Conservation (phyloP, 2,113 vertebrate genomes). For the Nyctibius bracteatus region DNA sequence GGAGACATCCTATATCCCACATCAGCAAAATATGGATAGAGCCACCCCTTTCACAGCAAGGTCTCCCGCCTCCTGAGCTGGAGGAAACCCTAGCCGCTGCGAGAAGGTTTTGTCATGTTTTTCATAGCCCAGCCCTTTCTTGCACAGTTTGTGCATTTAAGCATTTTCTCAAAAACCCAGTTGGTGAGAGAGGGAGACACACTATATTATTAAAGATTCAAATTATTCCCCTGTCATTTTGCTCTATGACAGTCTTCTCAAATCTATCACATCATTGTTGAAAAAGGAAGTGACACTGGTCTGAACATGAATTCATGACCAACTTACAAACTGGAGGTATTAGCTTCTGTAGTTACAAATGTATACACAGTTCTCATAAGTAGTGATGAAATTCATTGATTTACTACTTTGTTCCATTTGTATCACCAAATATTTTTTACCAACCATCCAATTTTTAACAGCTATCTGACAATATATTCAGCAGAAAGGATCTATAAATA, state of each 20-base stretch:
- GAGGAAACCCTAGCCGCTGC: not conserved
- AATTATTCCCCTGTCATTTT: not conserved
- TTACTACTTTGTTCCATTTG: not conserved
- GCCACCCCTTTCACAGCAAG: not conserved
- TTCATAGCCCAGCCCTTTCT: not conserved
- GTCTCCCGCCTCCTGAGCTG: not conserved
- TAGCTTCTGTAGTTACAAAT: not conserved
- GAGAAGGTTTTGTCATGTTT: not conserved
- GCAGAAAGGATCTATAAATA: not conserved
- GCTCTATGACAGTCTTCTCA: not conserved
- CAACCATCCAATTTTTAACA: not conserved
- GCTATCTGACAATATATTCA: not conserved
- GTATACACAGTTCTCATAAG: not conserved
- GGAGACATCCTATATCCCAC: not conserved
- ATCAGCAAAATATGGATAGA: not conserved
- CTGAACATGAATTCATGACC: not conserved
- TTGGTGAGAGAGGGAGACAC: not conserved
- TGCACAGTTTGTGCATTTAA: not conserved
- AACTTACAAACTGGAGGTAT: not conserved
- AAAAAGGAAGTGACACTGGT: not conserved
- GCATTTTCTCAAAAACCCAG: not conserved
- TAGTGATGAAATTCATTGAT: not conserved
- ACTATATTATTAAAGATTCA: not conserved
- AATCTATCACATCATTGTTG: not conserved
- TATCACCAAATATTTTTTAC: not conserved